Evolutionary conservation across 2,888 invertebrate genomes (phyloP), one percentile per base, ranked within the genome.

Genomic region (Lithophane semibrunnea): DNA sequence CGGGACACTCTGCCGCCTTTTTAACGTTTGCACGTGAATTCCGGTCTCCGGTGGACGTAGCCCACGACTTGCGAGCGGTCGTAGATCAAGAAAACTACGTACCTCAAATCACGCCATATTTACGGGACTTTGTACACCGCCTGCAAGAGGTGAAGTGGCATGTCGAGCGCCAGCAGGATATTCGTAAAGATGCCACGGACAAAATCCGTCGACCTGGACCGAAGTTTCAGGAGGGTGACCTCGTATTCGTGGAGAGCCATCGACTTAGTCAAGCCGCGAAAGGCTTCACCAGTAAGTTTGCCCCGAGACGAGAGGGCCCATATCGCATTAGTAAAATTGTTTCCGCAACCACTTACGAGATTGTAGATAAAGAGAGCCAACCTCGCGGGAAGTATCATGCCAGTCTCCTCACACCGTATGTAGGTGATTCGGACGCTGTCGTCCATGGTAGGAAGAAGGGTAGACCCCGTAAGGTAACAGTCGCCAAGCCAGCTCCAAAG

Each of bases 131-230:
- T 42, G 67, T 24, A 2, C 24, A 24, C n/a, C 9, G 9, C 24
- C 12, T 73, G 5, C 67, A 73, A 13, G 60, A 60, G 2, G 42
- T 29, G 29, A 29, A 73, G 49, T n/a, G 37, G 49, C 47, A 66
- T 24, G 67, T 74, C 4, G 49, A 61, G n/a, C 2, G 8, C 8
- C 73, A 74, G n/a, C 73, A 67, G 29, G 73, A 74, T 24, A 18
- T 56, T 18, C 54, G 72, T 0, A 64, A 64, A 64, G 16, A 49
- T 4, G 49, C 16, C 13, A 16, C 21, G 4, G 73, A 73, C 10
- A 24, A 49, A 12, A 21, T 12, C n/a, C n/a, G n/a, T n/a, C n/a
- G n/a, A n/a, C n/a, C n/a, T n/a, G n/a, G n/a, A n/a, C n/a, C n/a
- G n/a, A n/a, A n/a, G n/a, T n/a, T n/a, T n/a, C 7, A 42, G 54